Base-by-base conservation (phyloP, 1,140 invertebrate genomes). In the Neodiprion lecontei region DNA sequence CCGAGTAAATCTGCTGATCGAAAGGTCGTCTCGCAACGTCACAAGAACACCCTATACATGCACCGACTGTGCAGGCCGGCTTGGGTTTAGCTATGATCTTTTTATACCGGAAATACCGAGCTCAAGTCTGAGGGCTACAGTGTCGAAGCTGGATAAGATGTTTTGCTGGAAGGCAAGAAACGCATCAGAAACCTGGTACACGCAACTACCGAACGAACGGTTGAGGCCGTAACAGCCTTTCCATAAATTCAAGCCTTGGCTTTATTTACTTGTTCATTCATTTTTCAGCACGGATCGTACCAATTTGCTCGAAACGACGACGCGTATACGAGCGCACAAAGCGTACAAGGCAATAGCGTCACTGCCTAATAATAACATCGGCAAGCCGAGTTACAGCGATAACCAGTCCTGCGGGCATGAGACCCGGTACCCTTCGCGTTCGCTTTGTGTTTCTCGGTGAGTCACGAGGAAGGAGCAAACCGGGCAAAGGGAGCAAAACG, bases 361-460 rank as follows among this genome's bases (percentile, higher is more conserved):
- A 40, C 28, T 40, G 28, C 28, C 28, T 40, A 40, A 40, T 61
- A 61, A 61, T 61, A 61, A 14, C n/a, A 17, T 9, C 53, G 53
- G 53, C n/a, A 40, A 17, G 53, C 53, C 53, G 53, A 14, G 53
- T 5, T 61, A 9, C n/a, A 61, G 53, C 11, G 53, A 61, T 61
- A 61, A 61, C 53, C 53, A 61, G 53, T 61, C 53, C 53, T 61
- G 53, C 53, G n/a, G 53, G 11, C 53, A 17, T 12, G 11, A 17
- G 53, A 5, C 11, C 11, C n/a, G n/a, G 7, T 12, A 12, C 53
- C 53, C n/a, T 17, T 14, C 11, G n/a, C 11, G 11, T 14, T 12
- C 11, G 53, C 53, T 61, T 61, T 61, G 53, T 9, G 53, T 61
- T 61, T 61, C 53, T 61, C n/a, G 53, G 53, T 61, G 53, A 61